Evolutionary conservation across 1,140 invertebrate genomes (phyloP), one percentile per base, ranked within the genome.

Genomic region (Dolichoris vasculosae): DNA sequence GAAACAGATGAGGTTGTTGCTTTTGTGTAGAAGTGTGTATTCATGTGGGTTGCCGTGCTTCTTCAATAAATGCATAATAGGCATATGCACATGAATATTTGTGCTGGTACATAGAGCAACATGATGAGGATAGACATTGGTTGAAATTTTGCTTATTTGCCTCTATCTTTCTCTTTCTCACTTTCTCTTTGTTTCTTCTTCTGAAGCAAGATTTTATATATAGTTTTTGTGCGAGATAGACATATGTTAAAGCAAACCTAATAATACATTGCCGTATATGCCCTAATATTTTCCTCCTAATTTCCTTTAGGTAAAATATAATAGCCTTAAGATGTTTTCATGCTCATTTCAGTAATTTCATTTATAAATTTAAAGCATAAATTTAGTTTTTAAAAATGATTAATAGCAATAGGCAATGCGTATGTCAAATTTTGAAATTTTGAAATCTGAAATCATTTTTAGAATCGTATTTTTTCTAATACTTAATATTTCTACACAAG

Each of bases 1-100:
- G n/a, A n/a, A 79, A 85, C 85, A 87, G 71, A 51, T 30, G 86
- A 89, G 87, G 11, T 55, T 78, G 30, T 51, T 55, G 75, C 71
- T 77, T 83, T 63, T 46, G 82, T 82, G 46, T n/a, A 17, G 59
- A 35, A 26, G 48, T 48, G 23, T 13, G 30, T 51, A 35, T 63
- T 59, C n/a, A 38, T 83, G 73, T 77, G 26, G 38, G n/a, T 1
- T 83, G 81, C n/a, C 35, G 81, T 83, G n/a, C 35, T 43, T 46
- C 35, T 26, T n/a, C 1, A 11, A 23, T 30, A 17, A 3, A 73
- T 38, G 23, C 43, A 26, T 17, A 11, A 32, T 20, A 26, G 17
- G 67, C 38, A 80, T 59, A 64, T 55, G n/a, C 51, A 38, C 26
- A 11, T 30, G 38, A 6, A 40, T 78, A 78, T 63, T 78, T 81